Evolutionary conservation across 1,140 invertebrate genomes (phyloP).

Genomic region (Cyclina sinensis): DNA sequence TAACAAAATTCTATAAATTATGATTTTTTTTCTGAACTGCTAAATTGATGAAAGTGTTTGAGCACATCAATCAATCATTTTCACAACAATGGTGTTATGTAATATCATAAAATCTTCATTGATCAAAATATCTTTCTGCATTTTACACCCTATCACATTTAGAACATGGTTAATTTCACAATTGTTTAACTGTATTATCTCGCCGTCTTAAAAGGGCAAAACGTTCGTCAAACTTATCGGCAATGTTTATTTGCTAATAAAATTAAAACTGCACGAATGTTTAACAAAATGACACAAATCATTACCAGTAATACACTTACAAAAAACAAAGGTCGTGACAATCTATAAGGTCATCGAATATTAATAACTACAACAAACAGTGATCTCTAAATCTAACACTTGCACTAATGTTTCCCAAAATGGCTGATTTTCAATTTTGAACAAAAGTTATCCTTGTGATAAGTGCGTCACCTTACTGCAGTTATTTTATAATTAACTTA

Average conservation of each 20-base stretch:
- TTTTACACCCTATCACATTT: conserved; percentile 11
- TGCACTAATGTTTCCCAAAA: background rate
- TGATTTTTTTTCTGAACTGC: too few relatives aligned
- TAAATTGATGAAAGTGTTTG: too few relatives aligned
- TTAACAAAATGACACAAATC: background rate
- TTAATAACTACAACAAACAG: background rate
- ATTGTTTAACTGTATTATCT: conserved; percentile 41
- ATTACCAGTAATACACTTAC: background rate
- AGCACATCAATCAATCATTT: background rate
- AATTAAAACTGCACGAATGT: conserved; percentile 6
- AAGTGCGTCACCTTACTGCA: background rate
- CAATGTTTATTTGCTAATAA: conserved; percentile 22
- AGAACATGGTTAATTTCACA: conserved; percentile 43
- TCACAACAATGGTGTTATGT: background rate
- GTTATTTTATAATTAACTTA: background rate
- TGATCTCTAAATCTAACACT: background rate
- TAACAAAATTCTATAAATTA: too few relatives aligned
- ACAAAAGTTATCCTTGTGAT: conserved; percentile 7
- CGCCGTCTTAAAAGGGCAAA: background rate
- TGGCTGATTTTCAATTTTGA: background rate
- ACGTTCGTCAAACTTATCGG: conserved; percentile 24
- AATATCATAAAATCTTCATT: conserved; percentile 27
- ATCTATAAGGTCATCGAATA: conserved; percentile 8
- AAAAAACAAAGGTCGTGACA: background rate
- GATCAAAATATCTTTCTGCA: conserved; percentile 28